A percentile compares a stretch with the other conserved stretches of the same genome.
Conservation (phyloP, 2,888 invertebrate species). For the Ceramica pisi region DNA sequence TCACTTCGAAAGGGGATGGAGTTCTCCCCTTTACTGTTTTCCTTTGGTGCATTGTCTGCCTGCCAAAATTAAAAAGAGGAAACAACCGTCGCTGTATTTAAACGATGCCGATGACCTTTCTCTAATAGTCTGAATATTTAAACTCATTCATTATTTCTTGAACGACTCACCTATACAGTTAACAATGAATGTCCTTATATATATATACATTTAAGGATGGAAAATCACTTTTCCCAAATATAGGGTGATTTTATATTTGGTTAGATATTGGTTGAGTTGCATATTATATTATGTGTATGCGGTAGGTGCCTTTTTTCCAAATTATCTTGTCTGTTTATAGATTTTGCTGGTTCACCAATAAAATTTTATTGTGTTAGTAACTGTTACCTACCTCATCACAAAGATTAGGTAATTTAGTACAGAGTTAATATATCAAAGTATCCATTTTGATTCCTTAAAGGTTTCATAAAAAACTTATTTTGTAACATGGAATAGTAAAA, state of each 20-base stretch:
- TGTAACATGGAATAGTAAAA: slow-evolving; percentile 44
- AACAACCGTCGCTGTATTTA: slow-evolving; percentile 81
- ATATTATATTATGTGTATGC: too few relatives aligned
- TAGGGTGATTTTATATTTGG: not conserved
- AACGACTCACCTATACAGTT: slow-evolving; percentile 30
- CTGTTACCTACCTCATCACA: not conserved
- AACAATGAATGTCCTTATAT: slow-evolving; percentile 11
- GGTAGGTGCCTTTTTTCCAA: not conserved
- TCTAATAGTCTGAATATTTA: slow-evolving; percentile 63
- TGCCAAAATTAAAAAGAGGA: slow-evolving; percentile 89
- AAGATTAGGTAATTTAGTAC: not conserved
- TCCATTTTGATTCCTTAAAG: not conserved
- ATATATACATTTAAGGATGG: not conserved
- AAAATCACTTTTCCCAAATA: not conserved
- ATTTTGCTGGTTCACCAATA: not conserved
- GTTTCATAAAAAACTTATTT: not conserved
- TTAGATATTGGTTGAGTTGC: not conserved
- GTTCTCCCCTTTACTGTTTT: slow-evolving; percentile 88
- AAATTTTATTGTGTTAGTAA: not conserved
- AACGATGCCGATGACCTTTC: slow-evolving; percentile 83
- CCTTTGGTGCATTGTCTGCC: slow-evolving; percentile 89
- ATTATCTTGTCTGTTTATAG: not conserved
- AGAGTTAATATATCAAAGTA: not conserved
- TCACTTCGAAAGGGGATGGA: slow-evolving; percentile 87
- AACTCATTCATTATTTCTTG: slow-evolving; percentile 57